Evolutionary conservation across 2,797 vertebrate species (phyloP).

Genomic region (Apodemus agrarius): DNA sequence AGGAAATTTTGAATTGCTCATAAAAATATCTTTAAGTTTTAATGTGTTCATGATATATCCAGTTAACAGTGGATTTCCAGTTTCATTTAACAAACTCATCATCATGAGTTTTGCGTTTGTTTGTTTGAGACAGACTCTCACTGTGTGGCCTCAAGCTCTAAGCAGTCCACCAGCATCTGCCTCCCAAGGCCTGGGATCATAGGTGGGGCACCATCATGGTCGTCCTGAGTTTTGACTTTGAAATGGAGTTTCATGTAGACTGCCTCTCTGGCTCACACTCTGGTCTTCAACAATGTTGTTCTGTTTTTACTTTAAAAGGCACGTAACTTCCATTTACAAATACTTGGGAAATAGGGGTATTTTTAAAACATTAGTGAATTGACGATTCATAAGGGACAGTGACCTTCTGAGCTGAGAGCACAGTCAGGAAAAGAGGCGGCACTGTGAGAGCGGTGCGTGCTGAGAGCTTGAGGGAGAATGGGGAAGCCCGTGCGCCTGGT

Average conservation of each 20-base stretch:
- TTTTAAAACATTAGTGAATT: conserved; percentile 33
- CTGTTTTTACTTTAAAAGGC: neutral
- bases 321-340: conserved; percentile 28
- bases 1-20: conserved; percentile 24
- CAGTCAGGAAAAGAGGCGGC: conserved; percentile 29
- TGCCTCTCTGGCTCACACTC: neutral
- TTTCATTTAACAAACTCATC: conserved; percentile 51
- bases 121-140: neutral
- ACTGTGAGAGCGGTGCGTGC: neutral
- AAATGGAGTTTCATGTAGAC: conserved; percentile 20
- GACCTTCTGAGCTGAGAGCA: conserved; percentile 28
- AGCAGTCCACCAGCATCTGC: neutral
- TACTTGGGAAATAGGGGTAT: conserved; percentile 41
- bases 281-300: neutral
- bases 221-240: neutral
- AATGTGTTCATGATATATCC: conserved; percentile 34
- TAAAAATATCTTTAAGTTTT: conserved; percentile 58
- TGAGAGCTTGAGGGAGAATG: neutral
- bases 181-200: neutral
- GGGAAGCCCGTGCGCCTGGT: neutral
- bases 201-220: neutral
- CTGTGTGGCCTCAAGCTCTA: neutral
- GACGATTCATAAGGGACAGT: conserved; percentile 12
- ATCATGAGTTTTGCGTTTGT: conserved; percentile 38
- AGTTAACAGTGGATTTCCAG: conserved; percentile 49